Evolutionary conservation across 1,140 invertebrate species (phyloP).

Genomic region (Dendrolimus kikuchii): DNA sequence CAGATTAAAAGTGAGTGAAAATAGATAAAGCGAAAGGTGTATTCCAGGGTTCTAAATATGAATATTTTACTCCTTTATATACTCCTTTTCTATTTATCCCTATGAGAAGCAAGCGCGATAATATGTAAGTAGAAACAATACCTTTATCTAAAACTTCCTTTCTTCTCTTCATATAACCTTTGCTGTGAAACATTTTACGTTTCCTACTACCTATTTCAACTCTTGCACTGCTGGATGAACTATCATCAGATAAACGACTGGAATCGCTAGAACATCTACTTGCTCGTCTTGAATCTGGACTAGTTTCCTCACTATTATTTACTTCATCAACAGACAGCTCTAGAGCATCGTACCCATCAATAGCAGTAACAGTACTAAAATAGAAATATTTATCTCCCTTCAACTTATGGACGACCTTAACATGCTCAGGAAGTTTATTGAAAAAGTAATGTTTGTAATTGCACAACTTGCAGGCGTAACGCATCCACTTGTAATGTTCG

Average conservation of each 20-base stretch:
- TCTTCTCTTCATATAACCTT: conserved; percentile 37
- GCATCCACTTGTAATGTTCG: conserved; percentile 71
- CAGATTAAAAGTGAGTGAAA: no score
- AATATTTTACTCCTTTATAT: no score
- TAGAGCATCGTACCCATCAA: conserved; percentile 48
- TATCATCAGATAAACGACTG: conserved; percentile 57
- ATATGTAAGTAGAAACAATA: conserved; percentile 10
- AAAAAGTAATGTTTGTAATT: conserved; percentile 72
- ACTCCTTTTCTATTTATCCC: no score
- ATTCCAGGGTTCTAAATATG: no score
- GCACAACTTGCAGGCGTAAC: conserved; percentile 74
- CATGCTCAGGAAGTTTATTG: conserved; percentile 72
- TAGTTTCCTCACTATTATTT: conserved; percentile 31
- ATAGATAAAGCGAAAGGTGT: no score
- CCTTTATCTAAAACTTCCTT: conserved; percentile 31
- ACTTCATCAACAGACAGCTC: conserved; percentile 34
- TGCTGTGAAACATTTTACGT: conserved; percentile 42
- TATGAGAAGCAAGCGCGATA: no score
- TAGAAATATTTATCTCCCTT: conserved; percentile 61
- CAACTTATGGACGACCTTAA: conserved; percentile 68
- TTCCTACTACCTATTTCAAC: conserved; percentile 41
- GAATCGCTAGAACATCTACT: conserved; percentile 64
- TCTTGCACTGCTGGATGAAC: conserved; percentile 46
- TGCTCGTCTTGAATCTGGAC: conserved; percentile 44
- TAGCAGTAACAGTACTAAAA: conserved; percentile 57